These are phyloP conservation scores for Aptenodytes patagonicus DNA, from an alignment of 2,113 vertebrate genomes.

Conservation along the genomic window DNA sequence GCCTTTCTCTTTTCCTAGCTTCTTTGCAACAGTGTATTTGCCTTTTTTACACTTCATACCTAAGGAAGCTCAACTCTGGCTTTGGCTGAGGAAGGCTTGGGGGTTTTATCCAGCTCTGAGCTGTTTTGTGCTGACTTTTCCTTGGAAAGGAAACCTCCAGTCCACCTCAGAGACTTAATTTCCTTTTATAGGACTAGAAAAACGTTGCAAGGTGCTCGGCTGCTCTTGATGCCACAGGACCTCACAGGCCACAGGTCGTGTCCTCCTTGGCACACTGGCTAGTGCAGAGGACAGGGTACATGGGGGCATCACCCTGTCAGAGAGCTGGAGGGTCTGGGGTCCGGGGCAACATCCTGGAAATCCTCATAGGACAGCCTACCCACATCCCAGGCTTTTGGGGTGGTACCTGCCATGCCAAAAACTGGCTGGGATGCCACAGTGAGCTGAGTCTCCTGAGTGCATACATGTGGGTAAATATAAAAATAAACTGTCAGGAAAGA, in stretches of 20 bases:
- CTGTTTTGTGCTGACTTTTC: neutral
- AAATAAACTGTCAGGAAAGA: neutral
- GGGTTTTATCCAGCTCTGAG: neutral
- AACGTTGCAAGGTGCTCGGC: fast-evolving
- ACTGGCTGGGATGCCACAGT: neutral
- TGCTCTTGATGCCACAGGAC: neutral
- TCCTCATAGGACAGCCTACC: neutral
- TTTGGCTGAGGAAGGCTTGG: neutral
- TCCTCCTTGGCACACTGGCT: neutral
- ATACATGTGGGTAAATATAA: neutral
- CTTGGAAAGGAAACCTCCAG: neutral
- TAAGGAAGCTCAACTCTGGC: neutral
- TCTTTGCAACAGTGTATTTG: neutral
- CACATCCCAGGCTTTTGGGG: fast-evolving
- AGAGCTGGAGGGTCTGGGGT: neutral
- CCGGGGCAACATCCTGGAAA: neutral
- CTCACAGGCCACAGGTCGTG: neutral
- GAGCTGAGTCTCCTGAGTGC: too few species aligned
- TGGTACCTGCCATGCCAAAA: neutral
- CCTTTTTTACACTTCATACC: neutral
- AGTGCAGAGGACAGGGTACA: neutral
- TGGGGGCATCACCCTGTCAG: fast-evolving
- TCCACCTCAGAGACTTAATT: neutral
- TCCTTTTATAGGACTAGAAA: neutral
- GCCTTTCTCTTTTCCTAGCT: neutral